Percentiles rank a stretch among this genome's conserved stretches.
These are phyloP conservation scores for Ciconia maguari DNA, from an alignment of 2,113 vertebrate species.

Conservation along the genomic window DNA sequence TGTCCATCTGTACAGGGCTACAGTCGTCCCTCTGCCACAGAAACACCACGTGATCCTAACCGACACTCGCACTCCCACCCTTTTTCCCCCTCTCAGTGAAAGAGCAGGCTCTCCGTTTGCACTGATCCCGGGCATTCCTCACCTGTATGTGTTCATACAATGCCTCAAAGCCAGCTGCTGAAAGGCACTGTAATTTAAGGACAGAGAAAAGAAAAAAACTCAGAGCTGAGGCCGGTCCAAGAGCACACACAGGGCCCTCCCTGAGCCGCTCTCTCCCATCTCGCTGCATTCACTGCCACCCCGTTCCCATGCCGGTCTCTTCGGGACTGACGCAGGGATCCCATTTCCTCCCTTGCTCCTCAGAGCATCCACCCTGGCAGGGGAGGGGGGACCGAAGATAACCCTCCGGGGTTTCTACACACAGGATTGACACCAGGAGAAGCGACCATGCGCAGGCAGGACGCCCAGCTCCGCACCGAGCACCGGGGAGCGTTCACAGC, in stretches of 20 bases:
- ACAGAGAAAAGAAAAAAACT: not conserved
- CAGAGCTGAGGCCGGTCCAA: no score
- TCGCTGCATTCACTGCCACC: not conserved
- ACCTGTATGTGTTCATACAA: rapidly evolving
- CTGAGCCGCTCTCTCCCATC: not conserved
- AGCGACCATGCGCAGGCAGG: rapidly evolving
- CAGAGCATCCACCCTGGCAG: not conserved
- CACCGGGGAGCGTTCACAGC: rapidly evolving
- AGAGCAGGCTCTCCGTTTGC: not conserved
- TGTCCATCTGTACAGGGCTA: not conserved
- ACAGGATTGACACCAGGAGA: not conserved
- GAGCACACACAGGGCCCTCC: not conserved
- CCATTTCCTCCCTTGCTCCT: not conserved
- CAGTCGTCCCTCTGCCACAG: not conserved
- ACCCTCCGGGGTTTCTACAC: not conserved
- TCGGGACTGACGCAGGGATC: not conserved
- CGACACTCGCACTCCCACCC: not conserved
- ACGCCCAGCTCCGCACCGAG: rapidly evolving
- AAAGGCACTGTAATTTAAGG: not conserved
- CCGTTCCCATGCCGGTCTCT: rapidly evolving
- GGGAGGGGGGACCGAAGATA: not conserved
- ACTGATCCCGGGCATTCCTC: not conserved
- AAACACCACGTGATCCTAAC: not conserved
- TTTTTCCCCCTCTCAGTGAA: not conserved
- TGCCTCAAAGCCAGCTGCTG: not conserved